These are phyloP conservation scores for Carassius gibelio DNA, from an alignment of 2,113 vertebrate genomes.

Conservation along the genomic window DNA sequence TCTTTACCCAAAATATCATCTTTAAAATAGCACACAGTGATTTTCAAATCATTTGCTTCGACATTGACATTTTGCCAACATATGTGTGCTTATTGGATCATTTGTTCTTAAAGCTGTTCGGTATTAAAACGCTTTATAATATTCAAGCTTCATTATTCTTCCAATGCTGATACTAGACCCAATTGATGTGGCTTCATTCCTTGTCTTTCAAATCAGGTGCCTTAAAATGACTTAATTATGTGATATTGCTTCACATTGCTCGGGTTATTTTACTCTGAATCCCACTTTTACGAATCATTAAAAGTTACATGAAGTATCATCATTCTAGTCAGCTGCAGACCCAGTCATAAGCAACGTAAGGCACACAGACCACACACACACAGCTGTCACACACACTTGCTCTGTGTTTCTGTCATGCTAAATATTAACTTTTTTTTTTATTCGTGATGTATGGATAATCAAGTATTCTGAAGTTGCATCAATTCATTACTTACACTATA, in stretches of 20 bases:
- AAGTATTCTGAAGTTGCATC: background rate
- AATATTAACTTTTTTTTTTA: too few relatives aligned
- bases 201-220: background rate
- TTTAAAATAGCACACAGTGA: background rate
- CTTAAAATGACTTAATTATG: background rate
- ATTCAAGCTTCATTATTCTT: background rate
- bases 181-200: background rate
- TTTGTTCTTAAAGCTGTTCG: background rate
- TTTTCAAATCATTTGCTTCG: background rate
- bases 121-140: background rate
- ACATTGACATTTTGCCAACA: background rate
- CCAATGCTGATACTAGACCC: background rate
- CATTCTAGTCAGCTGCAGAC: background rate
- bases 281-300: background rate
- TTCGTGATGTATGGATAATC: background rate
- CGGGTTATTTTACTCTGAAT: background rate
- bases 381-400: background rate
- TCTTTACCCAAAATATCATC: background rate
- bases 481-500: background rate
- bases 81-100: background rate
- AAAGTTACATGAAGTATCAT: background rate
- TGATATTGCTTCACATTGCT: background rate
- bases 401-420: background rate
- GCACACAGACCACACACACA: too few relatives aligned
- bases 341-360: background rate